phyloP scores from a whole-genome alignment of 2,888 invertebrate species.

The Nymphalis urticae region DNA sequence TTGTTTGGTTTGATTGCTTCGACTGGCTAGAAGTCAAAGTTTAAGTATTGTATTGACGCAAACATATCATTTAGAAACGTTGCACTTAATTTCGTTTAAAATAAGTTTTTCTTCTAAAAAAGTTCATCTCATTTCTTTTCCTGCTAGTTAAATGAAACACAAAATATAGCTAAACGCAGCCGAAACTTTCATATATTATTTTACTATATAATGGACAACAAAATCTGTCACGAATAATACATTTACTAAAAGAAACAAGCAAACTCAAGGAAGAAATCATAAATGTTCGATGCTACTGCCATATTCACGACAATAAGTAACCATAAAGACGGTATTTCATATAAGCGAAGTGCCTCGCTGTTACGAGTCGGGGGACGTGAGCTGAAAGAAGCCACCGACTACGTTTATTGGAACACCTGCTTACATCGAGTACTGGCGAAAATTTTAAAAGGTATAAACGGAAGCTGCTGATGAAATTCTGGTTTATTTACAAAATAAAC shows the following conservation, averaged over 20 bases:
- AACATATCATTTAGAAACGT: too few species aligned
- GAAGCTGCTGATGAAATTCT: constrained; percentile 24
- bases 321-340: constrained; percentile 71
- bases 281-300: constrained; percentile 55
- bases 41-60: too few species aligned
- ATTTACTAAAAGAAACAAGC: constrained; percentile 9
- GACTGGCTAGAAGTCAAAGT: too few species aligned
- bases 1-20: too few species aligned
- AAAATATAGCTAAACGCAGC: too few species aligned
- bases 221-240: neutral
- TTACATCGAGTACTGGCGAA: constrained; percentile 47
- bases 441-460: constrained; percentile 37
- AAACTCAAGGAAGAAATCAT: constrained; percentile 44
- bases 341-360: constrained; percentile 65
- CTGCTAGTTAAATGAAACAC: too few species aligned
- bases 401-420: constrained; percentile 70
- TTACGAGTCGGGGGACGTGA: constrained; percentile 70
- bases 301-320: constrained; percentile 69
- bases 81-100: constrained; percentile 6
- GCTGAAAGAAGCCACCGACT: constrained; percentile 60
- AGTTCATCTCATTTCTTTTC: constrained; percentile 1
- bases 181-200: too few species aligned
- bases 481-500: constrained; percentile 34
- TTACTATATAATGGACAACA: too few species aligned
- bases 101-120: neutral